phyloP scores from a whole-genome alignment of 2,797 vertebrate species.

The Helicolenus hilgendorfi region DNA sequence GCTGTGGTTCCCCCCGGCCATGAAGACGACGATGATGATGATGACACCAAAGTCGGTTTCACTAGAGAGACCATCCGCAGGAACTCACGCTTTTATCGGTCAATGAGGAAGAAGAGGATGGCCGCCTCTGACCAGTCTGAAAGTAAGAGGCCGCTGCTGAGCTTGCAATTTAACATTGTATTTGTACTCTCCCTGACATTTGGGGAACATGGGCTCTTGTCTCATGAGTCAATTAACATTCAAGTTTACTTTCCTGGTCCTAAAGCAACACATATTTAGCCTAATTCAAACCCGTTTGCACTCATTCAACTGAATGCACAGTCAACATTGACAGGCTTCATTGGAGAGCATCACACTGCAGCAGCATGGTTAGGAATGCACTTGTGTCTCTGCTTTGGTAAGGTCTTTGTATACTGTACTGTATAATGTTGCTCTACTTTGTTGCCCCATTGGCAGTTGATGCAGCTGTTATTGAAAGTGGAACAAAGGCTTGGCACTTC shows the following conservation, averaged over 20 bases:
- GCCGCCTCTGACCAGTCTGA: conserved; percentile 57
- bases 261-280: background rate
- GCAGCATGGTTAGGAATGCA: background rate
- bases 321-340: background rate
- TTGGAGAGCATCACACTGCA: background rate
- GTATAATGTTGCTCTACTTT: background rate
- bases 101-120: conserved; percentile 87
- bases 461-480: background rate
- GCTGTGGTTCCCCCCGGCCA: conserved; percentile 1
- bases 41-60: conserved; percentile 64
- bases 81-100: conserved; percentile 87
- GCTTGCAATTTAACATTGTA: background rate
- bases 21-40: conserved; percentile 79
- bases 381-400: background rate
- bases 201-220: background rate
- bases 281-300: background rate
- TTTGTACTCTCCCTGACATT: background rate
- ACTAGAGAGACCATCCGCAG: conserved; percentile 75
- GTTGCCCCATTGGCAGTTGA: background rate
- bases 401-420: background rate
- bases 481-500: conserved; percentile 50
- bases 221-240: background rate
- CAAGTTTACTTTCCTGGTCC: background rate
- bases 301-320: background rate
- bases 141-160: conserved; percentile 62